A percentile compares a stretch with the other conserved stretches of the same genome.
phyloP scores from a whole-genome alignment of 1,140 invertebrate species.

The Atta texana region DNA sequence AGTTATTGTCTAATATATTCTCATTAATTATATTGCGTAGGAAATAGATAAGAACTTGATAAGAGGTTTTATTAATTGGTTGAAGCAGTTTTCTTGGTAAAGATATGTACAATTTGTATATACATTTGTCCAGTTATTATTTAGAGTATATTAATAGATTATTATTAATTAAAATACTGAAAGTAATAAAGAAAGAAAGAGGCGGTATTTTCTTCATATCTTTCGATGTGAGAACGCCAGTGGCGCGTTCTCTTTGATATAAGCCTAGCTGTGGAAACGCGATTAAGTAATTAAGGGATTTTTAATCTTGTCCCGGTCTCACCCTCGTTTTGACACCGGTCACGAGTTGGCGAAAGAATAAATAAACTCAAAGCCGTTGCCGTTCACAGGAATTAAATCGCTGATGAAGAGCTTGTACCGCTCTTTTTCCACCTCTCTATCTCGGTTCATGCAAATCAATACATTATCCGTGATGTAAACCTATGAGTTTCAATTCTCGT shows the following conservation, averaged over 20 bases:
- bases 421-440: constrained; percentile 63
- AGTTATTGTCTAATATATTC: too few species aligned
- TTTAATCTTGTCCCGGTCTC: constrained; percentile 84
- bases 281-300: constrained; percentile 86
- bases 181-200: neutral
- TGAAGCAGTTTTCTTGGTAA: too few species aligned
- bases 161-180: too few species aligned
- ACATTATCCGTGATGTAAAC: constrained; percentile 66
- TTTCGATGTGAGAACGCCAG: constrained; percentile 22
- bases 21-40: too few species aligned
- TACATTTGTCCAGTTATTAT: too few species aligned
- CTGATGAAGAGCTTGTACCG: constrained; percentile 82
- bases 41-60: too few species aligned
- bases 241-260: constrained; percentile 76
- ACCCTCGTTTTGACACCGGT: constrained; percentile 77
- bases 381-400: constrained; percentile 82
- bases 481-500: constrained; percentile 27
- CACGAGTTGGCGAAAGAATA: constrained; percentile 83
- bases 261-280: constrained; percentile 73
- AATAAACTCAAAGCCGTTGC: constrained; percentile 81
- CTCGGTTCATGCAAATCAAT: constrained; percentile 66
- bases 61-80: too few species aligned
- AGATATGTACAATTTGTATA: too few species aligned
- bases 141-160: too few species aligned
- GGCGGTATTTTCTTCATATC: neutral